Evolutionary conservation across 2,113 vertebrate species (phyloP).

Genomic region (Galeopterus variegatus): DNA sequence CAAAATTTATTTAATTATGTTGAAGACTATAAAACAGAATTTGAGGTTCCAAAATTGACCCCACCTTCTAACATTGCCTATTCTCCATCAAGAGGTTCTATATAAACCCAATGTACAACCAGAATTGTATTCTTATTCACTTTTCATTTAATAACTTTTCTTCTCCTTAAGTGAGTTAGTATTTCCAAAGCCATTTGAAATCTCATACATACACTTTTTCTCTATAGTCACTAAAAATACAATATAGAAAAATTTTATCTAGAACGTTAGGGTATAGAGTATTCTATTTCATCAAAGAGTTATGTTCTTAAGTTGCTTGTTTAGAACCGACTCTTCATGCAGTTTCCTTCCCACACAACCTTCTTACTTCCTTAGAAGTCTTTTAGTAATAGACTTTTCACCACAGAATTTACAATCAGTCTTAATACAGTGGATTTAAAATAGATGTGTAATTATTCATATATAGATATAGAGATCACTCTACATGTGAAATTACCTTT

Average conservation of each 20-base stretch:
- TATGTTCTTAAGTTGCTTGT: not conserved
- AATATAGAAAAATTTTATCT: slow-evolving; percentile 6
- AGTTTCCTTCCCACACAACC: not conserved
- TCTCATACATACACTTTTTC: not conserved
- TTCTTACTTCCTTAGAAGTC: slow-evolving; percentile 23
- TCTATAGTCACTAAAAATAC: slow-evolving; percentile 16
- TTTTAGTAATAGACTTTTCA: slow-evolving; percentile 32
- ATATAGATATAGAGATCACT: not conserved
- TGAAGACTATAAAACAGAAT: slow-evolving; percentile 34
- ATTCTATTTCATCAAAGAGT: not conserved
- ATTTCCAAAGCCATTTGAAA: slow-evolving; percentile 7
- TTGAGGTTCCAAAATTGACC: not conserved
- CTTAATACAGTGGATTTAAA: not conserved
- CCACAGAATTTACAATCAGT: not conserved
- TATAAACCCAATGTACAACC: not conserved
- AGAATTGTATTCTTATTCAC: not conserved
- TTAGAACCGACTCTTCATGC: not conserved
- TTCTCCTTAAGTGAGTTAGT: not conserved
- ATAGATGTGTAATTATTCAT: not conserved
- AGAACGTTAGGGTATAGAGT: not conserved
- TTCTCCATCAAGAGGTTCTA: not conserved
- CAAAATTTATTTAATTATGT: slow-evolving; percentile 12
- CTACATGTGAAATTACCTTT: not conserved
- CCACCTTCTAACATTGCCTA: not conserved
- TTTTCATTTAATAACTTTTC: slow-evolving; percentile 33